Conservation (phyloP, 2,797 vertebrate genomes). For the Champsocephalus gunnari region DNA sequence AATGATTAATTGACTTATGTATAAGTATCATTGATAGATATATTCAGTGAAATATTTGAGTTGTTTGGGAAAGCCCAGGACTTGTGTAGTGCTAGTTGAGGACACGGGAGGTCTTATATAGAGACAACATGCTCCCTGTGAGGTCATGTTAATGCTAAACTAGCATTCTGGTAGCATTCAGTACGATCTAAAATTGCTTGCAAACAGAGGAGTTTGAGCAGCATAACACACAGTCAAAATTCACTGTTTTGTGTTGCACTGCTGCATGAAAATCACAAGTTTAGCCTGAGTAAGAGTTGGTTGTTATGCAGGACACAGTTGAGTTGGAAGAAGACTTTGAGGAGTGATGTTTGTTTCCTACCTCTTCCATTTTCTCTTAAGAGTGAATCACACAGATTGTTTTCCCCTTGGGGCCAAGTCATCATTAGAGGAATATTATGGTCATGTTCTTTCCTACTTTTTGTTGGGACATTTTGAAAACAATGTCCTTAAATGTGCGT, state of each 20-base stretch:
- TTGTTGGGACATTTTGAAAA: constrained; percentile 20
- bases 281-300: constrained; percentile 4
- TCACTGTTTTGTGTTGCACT: neutral
- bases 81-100: neutral
- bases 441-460: constrained; percentile 5
- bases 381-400: constrained; percentile 32
- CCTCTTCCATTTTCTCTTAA: constrained; percentile 18
- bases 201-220: neutral
- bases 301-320: constrained; percentile 9
- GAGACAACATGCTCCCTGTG: neutral
- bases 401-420: constrained; percentile 8
- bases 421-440: constrained; percentile 21
- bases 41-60: neutral
- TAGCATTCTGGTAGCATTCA: neutral
- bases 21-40: neutral
- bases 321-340: constrained; percentile 18
- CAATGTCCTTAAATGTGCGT: neutral
- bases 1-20: neutral
- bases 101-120: no score
- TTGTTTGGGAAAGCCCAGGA: neutral
- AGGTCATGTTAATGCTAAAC: neutral
- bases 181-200: constrained; percentile 24
- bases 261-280: constrained; percentile 22
- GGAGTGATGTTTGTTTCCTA: constrained; percentile 21
- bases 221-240: neutral